Evolutionary conservation across 2,888 invertebrate genomes (phyloP), one percentile per base, ranked within the genome.

Genomic region (Teleiodes luculella): DNA sequence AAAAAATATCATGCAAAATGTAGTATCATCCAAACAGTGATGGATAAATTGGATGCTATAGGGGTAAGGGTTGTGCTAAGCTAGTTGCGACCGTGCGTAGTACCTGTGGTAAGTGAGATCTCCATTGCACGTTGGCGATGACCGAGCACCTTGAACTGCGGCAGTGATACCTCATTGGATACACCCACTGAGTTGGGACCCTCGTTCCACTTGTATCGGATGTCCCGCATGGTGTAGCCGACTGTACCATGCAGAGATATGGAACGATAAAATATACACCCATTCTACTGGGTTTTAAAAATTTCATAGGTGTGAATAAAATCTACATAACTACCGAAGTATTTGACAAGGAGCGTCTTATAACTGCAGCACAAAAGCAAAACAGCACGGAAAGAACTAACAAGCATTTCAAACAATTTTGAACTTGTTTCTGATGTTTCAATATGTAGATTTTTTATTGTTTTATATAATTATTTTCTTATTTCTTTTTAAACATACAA

Each of bases 191-290:
- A 96, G 92, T 96, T 95, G 83, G 95, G 95, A 78, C 96, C 96
- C 91, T 97, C 96, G 92, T 96, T 96, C 97, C 97, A 97, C 91
- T 96, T 96, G 94, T 97, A 97, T 84, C 96, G 94, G 93, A 97
- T 97, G 94, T 97, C 97, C 92, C 96, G 93, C 96, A 97, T 97
- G 91, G 97, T 97, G 94, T 97, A 97, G 93, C 97, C 97, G 94
- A 97, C 97, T 97, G 93, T 90, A 80, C 80, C 86, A 83, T 85
- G 84, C 86, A 86, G 81, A 87, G 69, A 86, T 83, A 86, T 80
- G 83, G 69, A 84, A 80, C 78, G 80, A 81, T 86, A 82, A 81
- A 85, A 41, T 78, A 76, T 84, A 82, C 86, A 77, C 89, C 89
- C 90, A 89, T 88, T 75, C 74, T 82, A 86, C 77, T 90, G 89